Percentiles rank a stretch among this genome's conserved stretches.
These are phyloP conservation scores for Bombus soroeensis DNA, from an alignment of 1,140 invertebrate genomes.

Conservation along the genomic window DNA sequence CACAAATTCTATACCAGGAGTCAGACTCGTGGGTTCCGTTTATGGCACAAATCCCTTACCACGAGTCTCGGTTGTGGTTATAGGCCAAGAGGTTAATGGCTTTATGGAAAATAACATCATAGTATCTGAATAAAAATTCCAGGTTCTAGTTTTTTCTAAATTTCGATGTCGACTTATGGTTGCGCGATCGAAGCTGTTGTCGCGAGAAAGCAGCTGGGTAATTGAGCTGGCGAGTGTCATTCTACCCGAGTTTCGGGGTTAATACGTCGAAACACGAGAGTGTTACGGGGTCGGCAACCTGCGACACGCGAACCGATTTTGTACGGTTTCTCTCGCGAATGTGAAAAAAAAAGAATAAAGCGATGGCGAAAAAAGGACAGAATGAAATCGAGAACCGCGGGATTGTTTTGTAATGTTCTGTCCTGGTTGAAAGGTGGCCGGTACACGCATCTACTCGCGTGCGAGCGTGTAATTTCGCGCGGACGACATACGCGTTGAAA, in stretches of 20 bases:
- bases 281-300: conserved; percentile 42
- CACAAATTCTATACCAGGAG: no score
- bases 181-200: neutral
- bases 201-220: neutral
- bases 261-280: conserved; percentile 26
- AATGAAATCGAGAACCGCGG: conserved; percentile 9
- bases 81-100: no score
- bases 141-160: neutral
- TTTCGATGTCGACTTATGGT: neutral
- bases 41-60: no score
- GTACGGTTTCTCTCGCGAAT: conserved; percentile 32
- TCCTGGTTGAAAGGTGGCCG: neutral
- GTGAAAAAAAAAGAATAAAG: neutral
- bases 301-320: conserved; percentile 47
- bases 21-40: no score
- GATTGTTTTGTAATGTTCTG: conserved; percentile 21
- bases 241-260: conserved; percentile 39
- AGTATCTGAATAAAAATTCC: no score
- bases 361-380: neutral
- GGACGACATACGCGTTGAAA: neutral
- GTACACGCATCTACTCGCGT: neutral
- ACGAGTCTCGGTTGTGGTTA: no score
- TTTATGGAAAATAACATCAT: no score
- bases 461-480: conserved; percentile 21
- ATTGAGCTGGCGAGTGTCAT: neutral